Conservation (phyloP, 2,888 invertebrate genomes). For the Ashinkailepas kermadecensis region DNA sequence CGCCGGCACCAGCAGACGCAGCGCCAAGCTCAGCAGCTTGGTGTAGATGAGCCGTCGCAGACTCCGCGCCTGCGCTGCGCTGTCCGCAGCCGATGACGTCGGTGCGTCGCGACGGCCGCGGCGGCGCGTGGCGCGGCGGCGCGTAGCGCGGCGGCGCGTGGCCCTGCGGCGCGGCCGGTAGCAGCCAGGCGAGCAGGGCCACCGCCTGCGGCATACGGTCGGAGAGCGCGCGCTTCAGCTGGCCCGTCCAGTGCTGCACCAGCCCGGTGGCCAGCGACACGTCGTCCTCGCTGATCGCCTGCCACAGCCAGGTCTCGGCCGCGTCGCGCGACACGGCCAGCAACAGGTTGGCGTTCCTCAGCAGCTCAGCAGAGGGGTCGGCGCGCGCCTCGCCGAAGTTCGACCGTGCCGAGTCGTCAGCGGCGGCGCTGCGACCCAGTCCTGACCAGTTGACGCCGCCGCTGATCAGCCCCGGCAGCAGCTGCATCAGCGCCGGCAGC, state of each 20-base stretch:
- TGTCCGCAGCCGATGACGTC: not conserved
- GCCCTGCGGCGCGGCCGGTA: not conserved
- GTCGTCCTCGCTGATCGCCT: not conserved
- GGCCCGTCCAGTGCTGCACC: not conserved
- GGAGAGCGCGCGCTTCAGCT: not conserved
- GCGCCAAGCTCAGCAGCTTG: not conserved
- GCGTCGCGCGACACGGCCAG: not conserved
- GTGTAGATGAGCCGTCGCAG: not conserved
- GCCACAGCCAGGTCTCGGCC: not conserved
- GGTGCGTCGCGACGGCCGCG: not conserved
- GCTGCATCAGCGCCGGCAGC: too few relatives aligned
- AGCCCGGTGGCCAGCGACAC: not conserved
- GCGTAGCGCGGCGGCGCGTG: too few relatives aligned
- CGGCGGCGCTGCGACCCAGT: too few relatives aligned
- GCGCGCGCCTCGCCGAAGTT: not conserved
- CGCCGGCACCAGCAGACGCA: conserved; percentile 7
- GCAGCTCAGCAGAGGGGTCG: not conserved
- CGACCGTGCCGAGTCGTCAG: not conserved
- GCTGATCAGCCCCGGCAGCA: too few relatives aligned
- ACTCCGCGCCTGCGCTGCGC: not conserved
- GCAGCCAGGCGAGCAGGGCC: not conserved
- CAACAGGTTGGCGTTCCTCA: not conserved
- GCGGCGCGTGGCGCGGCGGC: too few relatives aligned
- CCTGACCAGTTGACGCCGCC: too few relatives aligned
- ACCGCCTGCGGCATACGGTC: not conserved